Evolutionary conservation across 2,888 invertebrate genomes (phyloP).

Genomic region (Athetis lepigone): DNA sequence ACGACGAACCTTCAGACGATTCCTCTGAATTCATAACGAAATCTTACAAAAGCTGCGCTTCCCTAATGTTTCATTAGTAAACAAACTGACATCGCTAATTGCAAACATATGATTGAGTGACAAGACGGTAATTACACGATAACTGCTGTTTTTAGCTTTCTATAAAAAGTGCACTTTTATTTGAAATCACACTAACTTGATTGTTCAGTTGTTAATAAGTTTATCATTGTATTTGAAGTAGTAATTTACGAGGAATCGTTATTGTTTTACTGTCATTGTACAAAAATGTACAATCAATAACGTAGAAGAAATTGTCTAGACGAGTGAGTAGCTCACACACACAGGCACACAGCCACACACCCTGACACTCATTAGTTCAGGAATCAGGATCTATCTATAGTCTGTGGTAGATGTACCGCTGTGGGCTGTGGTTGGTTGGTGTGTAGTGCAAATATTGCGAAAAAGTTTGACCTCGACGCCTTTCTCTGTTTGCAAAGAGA

Average conservation of each 20-base stretch:
- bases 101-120: constrained; percentile 88
- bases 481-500: constrained; percentile 21
- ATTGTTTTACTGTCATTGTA: constrained; percentile 33
- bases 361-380: background rate
- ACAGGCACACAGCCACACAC: background rate
- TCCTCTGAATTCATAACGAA: constrained; percentile 81
- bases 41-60: constrained; percentile 60
- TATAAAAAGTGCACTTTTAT: constrained; percentile 13
- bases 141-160: constrained; percentile 45
- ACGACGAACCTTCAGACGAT: constrained; percentile 85
- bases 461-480: constrained; percentile 46
- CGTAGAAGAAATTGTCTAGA: constrained; percentile 29
- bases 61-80: constrained; percentile 81
- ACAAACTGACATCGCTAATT: constrained; percentile 89
- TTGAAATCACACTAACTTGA: constrained; percentile 22
- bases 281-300: constrained; percentile 39
- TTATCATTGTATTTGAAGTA: constrained; percentile 1
- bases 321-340: constrained; percentile 1
- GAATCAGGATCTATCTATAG: constrained; percentile 30
- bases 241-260: constrained; percentile 22
- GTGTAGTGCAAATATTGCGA: constrained; percentile 24
- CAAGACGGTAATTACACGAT: constrained; percentile 79
- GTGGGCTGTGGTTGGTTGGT: too few relatives aligned
- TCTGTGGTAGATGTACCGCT: constrained; percentile 45
- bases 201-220: constrained; percentile 1